Evolutionary conservation across 2,113 vertebrate species (phyloP).

Genomic region (Herpailurus yagouaroundi): DNA sequence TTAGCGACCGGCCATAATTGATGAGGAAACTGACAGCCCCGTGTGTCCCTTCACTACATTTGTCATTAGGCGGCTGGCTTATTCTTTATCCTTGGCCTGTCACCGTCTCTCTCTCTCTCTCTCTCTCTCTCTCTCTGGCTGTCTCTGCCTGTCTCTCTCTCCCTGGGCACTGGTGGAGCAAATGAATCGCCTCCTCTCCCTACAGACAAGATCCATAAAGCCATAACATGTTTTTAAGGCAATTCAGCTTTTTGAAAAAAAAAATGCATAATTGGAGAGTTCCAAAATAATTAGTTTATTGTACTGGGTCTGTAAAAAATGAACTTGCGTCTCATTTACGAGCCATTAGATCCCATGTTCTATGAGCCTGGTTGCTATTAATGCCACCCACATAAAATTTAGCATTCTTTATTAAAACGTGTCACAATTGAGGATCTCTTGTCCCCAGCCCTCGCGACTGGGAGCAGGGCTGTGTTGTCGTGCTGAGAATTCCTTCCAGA

Average conservation of each 20-base stretch:
- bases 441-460: background rate
- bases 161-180: slow-evolving; percentile 49
- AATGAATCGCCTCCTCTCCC: slow-evolving; percentile 60
- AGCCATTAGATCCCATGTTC: slow-evolving; percentile 83
- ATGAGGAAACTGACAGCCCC: slow-evolving; percentile 58
- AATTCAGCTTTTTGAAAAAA: slow-evolving; percentile 83
- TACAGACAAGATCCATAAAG: slow-evolving; percentile 75
- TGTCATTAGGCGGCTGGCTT: slow-evolving; percentile 76
- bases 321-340: slow-evolving; percentile 88
- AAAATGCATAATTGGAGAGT: slow-evolving; percentile 83
- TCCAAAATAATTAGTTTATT: slow-evolving; percentile 88
- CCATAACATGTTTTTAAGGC: slow-evolving; percentile 76
- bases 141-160: background rate
- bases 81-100: slow-evolving; percentile 16
- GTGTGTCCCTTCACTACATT: slow-evolving; percentile 45
- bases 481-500: background rate
- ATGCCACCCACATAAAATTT: slow-evolving; percentile 85
- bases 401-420: slow-evolving; percentile 81
- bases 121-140: background rate
- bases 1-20: slow-evolving; percentile 22
- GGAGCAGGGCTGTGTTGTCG: background rate
- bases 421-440: slow-evolving; percentile 48
- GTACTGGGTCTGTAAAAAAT: slow-evolving; percentile 83
- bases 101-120: background rate
- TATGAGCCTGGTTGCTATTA: slow-evolving; percentile 84